Conservation (phyloP, 2,888 invertebrate species). For the Aelia acuminata region DNA sequence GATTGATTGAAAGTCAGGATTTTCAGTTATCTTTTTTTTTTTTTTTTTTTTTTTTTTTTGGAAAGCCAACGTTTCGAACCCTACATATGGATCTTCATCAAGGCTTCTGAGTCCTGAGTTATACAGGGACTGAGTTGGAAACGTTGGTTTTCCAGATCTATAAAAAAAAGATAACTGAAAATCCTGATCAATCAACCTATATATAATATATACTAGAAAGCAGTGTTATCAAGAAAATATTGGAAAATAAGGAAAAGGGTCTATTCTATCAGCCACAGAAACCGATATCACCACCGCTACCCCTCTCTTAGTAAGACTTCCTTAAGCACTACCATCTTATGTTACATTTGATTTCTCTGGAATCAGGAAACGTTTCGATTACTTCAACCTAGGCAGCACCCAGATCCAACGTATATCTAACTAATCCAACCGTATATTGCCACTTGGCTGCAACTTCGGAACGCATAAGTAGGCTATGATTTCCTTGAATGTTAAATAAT, state of each 20-base stretch:
- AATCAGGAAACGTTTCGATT: not conserved
- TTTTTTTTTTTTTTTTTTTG: too few species aligned
- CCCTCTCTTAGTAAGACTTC: not conserved
- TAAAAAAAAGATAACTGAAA: too few species aligned
- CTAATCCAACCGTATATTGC: not conserved
- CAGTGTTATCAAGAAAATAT: too few species aligned
- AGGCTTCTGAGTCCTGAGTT: too few species aligned
- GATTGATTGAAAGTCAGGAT: too few species aligned
- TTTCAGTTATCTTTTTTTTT: too few species aligned
- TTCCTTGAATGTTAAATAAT: not conserved
- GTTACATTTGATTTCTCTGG: slow-evolving; percentile 1
- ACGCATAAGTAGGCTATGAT: not conserved
- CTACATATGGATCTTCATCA: too few species aligned
- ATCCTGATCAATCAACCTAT: too few species aligned
- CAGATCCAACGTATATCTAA: not conserved
- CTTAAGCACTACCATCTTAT: not conserved
- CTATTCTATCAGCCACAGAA: not conserved
- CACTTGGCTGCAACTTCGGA: not conserved
- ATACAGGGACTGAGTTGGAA: too few species aligned
- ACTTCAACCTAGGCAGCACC: not conserved
- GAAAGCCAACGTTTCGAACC: too few species aligned
- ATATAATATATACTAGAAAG: too few species aligned
- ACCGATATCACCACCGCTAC: not conserved
- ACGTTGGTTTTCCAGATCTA: too few species aligned
- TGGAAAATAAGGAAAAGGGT: not conserved